Evolutionary conservation across 2,888 invertebrate genomes (phyloP).

Genomic region (Polia nebulosa): DNA sequence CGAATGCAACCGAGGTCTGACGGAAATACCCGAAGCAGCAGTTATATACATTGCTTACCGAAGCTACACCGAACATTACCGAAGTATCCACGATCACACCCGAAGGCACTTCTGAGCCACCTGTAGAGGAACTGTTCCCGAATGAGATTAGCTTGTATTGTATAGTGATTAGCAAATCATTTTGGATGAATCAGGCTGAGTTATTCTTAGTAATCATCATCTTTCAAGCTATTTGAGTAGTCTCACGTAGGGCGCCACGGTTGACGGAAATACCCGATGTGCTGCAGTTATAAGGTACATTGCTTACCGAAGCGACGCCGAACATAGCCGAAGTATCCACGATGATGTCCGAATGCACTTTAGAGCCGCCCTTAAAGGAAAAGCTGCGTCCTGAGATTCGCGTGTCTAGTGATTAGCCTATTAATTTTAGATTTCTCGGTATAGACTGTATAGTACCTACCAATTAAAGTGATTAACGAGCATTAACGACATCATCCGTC

Average conservation of each 20-base stretch:
- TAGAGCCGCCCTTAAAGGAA: conserved; percentile 43
- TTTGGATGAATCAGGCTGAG: conserved; percentile 86
- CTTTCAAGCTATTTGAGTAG: not conserved
- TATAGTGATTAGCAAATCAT: conserved; percentile 70
- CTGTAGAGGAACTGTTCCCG: not conserved
- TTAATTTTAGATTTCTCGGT: not conserved
- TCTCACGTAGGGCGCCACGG: not conserved
- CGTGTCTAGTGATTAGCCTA: not conserved
- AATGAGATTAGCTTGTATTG: conserved; percentile 68
- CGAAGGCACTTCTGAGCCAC: conserved; percentile 61
- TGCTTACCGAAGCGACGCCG: conserved; percentile 50
- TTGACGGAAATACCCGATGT: too few relatives aligned
- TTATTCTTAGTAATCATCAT: not conserved
- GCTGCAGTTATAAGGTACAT: not conserved
- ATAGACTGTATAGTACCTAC: too few relatives aligned
- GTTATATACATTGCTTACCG: conserved; percentile 21
- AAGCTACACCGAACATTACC: conserved; percentile 58
- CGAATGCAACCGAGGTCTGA: not conserved
- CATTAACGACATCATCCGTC: too few relatives aligned
- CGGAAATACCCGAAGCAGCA: not conserved
- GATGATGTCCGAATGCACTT: conserved; percentile 60
- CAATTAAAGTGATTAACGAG: too few relatives aligned
- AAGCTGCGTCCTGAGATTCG: not conserved
- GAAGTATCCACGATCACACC: conserved; percentile 49
- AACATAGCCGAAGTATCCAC: conserved; percentile 55